Evolutionary conservation across 2,113 vertebrate genomes (phyloP).

Genomic region (Astur gentilis): DNA sequence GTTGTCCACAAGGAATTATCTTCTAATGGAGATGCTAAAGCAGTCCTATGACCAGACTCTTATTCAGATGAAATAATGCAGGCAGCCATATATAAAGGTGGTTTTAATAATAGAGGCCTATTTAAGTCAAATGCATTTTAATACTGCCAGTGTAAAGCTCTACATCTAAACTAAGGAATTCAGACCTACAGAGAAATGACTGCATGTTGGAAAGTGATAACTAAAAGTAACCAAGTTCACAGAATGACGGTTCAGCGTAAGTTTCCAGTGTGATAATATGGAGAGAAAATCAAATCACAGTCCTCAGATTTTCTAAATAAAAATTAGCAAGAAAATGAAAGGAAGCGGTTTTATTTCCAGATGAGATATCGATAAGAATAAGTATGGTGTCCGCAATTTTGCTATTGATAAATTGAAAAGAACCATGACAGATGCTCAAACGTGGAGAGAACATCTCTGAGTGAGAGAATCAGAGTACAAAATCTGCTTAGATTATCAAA

Average conservation of each 20-base stretch:
- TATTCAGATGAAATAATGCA: neutral
- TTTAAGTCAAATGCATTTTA: neutral
- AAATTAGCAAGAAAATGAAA: slow-evolving; percentile 18
- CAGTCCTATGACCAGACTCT: neutral
- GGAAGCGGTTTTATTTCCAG: slow-evolving; percentile 25
- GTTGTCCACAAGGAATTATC: neutral
- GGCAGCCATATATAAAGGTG: neutral
- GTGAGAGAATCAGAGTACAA: neutral
- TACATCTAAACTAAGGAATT: neutral
- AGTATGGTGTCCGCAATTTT: neutral
- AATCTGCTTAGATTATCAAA: slow-evolving; percentile 29
- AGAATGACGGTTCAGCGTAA: neutral
- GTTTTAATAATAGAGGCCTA: neutral
- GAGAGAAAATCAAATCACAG: neutral
- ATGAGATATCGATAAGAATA: neutral
- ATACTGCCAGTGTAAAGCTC: neutral
- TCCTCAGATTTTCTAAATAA: neutral
- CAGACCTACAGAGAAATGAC: neutral
- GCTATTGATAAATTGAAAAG: neutral
- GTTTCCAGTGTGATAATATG: neutral
- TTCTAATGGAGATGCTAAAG: neutral
- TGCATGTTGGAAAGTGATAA: neutral
- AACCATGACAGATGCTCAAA: neutral
- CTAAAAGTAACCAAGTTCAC: neutral
- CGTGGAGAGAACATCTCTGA: neutral